Percentiles rank a stretch among this genome's conserved stretches.
These are phyloP conservation scores for Corydoras maculifer DNA, from an alignment of 2,113 vertebrate species.

Conservation along the genomic window DNA sequence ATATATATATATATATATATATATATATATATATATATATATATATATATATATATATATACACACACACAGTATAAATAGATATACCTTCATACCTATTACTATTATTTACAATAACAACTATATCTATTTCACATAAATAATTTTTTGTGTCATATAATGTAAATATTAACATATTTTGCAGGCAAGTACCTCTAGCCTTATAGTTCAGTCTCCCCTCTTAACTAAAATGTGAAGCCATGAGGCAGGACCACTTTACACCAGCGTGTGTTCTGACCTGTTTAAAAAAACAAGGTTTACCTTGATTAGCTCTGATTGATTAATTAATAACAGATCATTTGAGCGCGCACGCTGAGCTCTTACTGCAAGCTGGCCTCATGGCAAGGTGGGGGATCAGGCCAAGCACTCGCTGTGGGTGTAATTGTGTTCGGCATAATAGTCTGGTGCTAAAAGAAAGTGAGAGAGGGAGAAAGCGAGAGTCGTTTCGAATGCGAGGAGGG, in stretches of 20 bases:
- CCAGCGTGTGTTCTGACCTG: constrained; percentile 52
- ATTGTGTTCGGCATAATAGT: constrained; percentile 45
- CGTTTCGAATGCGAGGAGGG: constrained; percentile 4
- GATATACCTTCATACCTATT: too few species aligned
- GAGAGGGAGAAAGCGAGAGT: constrained; percentile 26
- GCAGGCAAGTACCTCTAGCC: background rate
- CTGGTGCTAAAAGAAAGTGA: constrained; percentile 35
- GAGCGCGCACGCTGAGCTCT: constrained; percentile 47
- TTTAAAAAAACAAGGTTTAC: constrained; percentile 47
- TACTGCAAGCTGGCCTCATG: constrained; percentile 38
- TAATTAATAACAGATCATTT: constrained; percentile 53
- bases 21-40: too few species aligned
- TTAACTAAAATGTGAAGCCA: constrained; percentile 7
- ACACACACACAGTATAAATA: too few species aligned
- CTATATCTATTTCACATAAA: too few species aligned
- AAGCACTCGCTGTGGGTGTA: constrained; percentile 46
- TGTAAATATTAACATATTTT: background rate
- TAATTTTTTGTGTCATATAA: too few species aligned
- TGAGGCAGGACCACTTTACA: constrained; percentile 12
- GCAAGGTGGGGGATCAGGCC: constrained; percentile 33
- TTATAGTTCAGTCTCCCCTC: background rate
- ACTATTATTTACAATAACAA: too few species aligned
- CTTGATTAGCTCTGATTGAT: constrained; percentile 52
- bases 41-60: too few species aligned
- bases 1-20: too few species aligned